phyloP scores from a whole-genome alignment of 2,888 invertebrate genomes.

The Mantis religiosa region DNA sequence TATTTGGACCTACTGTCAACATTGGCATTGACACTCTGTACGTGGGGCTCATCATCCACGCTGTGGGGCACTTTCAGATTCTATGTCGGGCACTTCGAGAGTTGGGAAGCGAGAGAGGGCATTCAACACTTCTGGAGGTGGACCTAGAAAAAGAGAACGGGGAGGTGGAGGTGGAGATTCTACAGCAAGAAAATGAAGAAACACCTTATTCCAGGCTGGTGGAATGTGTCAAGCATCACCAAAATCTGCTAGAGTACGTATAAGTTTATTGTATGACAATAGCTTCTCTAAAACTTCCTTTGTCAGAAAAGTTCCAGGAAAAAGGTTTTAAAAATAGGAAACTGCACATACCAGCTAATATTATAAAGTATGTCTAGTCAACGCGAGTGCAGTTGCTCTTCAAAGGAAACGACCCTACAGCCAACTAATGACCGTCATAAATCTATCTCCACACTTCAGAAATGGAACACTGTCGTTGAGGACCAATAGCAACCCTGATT shows the following conservation, averaged over 20 bases:
- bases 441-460: no score
- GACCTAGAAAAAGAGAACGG: neutral
- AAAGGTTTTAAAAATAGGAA: no score
- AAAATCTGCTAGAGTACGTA: neutral
- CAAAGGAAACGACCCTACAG: no score
- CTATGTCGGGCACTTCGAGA: neutral
- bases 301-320: no score
- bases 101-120: neutral
- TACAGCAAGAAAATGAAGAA: neutral
- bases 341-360: no score
- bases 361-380: no score
- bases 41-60: neutral
- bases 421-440: no score
- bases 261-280: no score
- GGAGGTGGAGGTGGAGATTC: neutral
- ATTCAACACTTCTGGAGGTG: neutral
- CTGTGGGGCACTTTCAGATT: neutral
- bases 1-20: constrained; percentile 13
- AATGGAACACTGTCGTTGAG: no score
- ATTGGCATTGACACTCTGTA: constrained; percentile 12
- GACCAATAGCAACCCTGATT: no score
- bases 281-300: no score
- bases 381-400: no score
- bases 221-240: neutral
- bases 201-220: neutral